Base-by-base conservation (phyloP, 2,113 vertebrate genomes). In the Dendropsophus ebraccatus region DNA sequence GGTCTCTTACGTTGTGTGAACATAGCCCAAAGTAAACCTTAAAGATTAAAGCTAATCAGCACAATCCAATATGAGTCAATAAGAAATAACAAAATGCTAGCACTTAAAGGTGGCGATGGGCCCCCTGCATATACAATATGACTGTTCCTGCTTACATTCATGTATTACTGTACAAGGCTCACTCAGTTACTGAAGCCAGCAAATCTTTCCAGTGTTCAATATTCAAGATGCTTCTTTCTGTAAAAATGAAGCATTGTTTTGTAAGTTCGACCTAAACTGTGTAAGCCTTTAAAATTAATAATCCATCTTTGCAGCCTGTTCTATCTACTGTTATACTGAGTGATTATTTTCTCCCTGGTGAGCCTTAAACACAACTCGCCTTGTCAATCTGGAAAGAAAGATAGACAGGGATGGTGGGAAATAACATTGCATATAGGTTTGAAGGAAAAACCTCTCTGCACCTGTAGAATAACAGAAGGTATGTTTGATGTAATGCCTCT, bases 231-330 rank as follows among this genome's bases (percentile, higher is more conserved):
- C 5, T 19, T 50, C 9, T 25, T 50, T 21, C 25, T 50, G 25
- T n/a, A 14, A n/a, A 52, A 50, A 28, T 76, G 14, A 73, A 16
- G 8, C 14, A 19, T 50, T 76, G 73, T 76, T 80, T 62, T 62
- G 54, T 23, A 35, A 21, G 52, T 78, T 78, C 30, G 56, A 17
- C 45, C 32, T 60, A 56, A 79, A 54, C 54, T 60, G 16, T 45
- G 0, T 47, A 37, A 32, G n/a, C 30, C 50, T 75, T 76, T 78
- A 78, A 78, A 52, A 62, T 52, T 25, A 75, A 60, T 60, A 85
- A 84, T 85, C 74, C 78, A 58, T 69, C 47, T 77, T 78, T 67
- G 73, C 83, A 67, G 83, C 45, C 74, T 16, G 47, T 47, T 37
- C 67, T 54, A 78, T 85, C 41, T 52, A 13, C 12, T 23, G 16